phyloP scores from a whole-genome alignment of 2,113 vertebrate species.

The Potamarius usumacintae region DNA sequence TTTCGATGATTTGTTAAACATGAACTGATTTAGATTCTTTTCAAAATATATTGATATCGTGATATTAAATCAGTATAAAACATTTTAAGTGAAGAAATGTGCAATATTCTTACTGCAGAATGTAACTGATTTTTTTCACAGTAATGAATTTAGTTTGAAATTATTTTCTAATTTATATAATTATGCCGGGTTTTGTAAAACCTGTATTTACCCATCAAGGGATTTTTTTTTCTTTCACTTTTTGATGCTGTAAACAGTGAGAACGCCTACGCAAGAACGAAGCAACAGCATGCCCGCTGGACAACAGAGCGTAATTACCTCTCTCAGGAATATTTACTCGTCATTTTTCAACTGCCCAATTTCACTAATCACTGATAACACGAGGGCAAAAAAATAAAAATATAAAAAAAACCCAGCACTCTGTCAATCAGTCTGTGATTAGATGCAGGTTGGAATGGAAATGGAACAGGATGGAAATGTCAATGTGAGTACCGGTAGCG shows the following conservation, averaged over 20 bases:
- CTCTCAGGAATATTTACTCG: neutral
- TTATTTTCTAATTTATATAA: neutral
- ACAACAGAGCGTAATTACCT: neutral
- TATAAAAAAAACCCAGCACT: neutral
- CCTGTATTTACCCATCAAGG: neutral
- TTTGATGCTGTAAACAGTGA: neutral
- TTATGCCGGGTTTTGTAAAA: neutral
- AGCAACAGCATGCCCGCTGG: neutral
- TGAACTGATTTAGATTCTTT: too few relatives aligned
- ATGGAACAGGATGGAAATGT: neutral
- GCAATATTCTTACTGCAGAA: neutral
- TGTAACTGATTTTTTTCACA: neutral
- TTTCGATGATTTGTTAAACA: neutral
- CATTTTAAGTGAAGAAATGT: neutral
- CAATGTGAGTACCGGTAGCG: slow-evolving; percentile 40
- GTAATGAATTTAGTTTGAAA: neutral
- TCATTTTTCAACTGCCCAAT: neutral
- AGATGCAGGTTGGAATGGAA: neutral
- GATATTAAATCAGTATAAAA: neutral
- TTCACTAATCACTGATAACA: neutral
- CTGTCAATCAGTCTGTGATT: neutral
- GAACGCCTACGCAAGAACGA: neutral
- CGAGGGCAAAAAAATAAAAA: neutral
- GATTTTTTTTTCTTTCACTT: neutral
- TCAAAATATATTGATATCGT: neutral